Evolutionary conservation across 2,113 vertebrate species (phyloP).

Genomic region (Chlamydotis undulata): DNA sequence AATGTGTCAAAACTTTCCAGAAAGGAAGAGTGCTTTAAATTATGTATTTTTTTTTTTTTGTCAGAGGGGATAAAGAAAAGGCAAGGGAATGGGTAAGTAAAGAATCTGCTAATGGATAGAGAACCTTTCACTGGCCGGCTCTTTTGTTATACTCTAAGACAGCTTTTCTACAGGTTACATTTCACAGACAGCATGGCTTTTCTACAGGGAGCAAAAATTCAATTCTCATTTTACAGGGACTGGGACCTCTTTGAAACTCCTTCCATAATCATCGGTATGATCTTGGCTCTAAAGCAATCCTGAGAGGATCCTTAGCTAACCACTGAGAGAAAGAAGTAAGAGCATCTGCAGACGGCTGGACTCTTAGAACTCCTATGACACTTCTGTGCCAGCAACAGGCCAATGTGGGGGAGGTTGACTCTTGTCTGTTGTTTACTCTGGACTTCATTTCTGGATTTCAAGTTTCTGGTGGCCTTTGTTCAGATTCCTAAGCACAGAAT

Average conservation of each 20-base stretch:
- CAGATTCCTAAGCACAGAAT: constrained; percentile 31
- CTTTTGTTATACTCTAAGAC: not conserved
- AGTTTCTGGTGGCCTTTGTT: constrained; percentile 53
- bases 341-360: not conserved
- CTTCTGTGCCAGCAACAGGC: not conserved
- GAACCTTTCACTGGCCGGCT: not conserved
- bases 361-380: not conserved
- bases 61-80: not conserved
- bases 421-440: constrained; percentile 9
- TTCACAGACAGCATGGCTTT: not conserved
- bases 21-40: not conserved
- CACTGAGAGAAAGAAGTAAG: not conserved
- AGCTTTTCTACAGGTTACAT: not conserved
- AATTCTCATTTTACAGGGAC: not conserved
- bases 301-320: not conserved
- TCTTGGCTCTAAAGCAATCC: not conserved
- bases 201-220: not conserved
- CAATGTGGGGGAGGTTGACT: not conserved
- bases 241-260: not conserved
- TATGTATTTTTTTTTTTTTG: not conserved
- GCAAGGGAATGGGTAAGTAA: not conserved
- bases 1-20: not conserved
- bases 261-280: not conserved
- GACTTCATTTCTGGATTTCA: constrained; percentile 35
- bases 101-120: not conserved